Percentiles rank a stretch among this genome's conserved stretches.
phyloP scores from a whole-genome alignment of 2,113 vertebrate species.

The Uria aalge region DNA sequence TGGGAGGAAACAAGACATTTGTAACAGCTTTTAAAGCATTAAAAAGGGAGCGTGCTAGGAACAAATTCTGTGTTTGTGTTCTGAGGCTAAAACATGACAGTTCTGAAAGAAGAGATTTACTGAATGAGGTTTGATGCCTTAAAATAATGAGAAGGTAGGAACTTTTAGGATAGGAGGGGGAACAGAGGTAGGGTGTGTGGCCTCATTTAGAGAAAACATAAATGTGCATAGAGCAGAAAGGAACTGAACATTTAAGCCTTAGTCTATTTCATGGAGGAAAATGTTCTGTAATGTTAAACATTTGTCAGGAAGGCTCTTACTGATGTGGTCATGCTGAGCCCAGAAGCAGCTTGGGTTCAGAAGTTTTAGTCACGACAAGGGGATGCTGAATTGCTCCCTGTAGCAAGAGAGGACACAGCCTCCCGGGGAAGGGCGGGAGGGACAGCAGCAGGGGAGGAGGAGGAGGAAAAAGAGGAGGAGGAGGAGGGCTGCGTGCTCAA shows the following conservation, averaged over 20 bases:
- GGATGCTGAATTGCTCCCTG: neutral
- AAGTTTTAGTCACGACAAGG: neutral
- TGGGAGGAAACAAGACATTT: slow-evolving; percentile 49
- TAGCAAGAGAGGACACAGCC: neutral
- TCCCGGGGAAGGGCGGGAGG: neutral
- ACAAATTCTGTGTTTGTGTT: slow-evolving; percentile 54
- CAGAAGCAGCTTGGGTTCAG: neutral
- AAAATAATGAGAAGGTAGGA: slow-evolving; percentile 42
- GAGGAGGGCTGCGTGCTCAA: neutral
- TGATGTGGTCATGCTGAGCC: neutral
- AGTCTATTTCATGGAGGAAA: slow-evolving; percentile 14
- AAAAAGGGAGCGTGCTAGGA: slow-evolving; percentile 41
- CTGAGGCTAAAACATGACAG: slow-evolving; percentile 58
- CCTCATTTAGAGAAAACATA: slow-evolving; percentile 36
- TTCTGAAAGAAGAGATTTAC: slow-evolving; percentile 52
- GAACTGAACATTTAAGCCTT: neutral
- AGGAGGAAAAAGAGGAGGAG: neutral
- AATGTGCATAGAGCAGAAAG: neutral
- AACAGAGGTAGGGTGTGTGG: neutral
- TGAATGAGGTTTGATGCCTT: slow-evolving; percentile 37
- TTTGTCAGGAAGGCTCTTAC: slow-evolving; percentile 4
- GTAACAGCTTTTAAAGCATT: slow-evolving; percentile 57
- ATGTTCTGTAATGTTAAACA: neutral
- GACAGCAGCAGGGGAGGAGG: neutral
- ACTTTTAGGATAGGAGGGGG: neutral